Percentiles rank a stretch among this genome's conserved stretches.
These are phyloP conservation scores for Bellardia pandia DNA, from an alignment of 2,888 invertebrate genomes.

Conservation along the genomic window DNA sequence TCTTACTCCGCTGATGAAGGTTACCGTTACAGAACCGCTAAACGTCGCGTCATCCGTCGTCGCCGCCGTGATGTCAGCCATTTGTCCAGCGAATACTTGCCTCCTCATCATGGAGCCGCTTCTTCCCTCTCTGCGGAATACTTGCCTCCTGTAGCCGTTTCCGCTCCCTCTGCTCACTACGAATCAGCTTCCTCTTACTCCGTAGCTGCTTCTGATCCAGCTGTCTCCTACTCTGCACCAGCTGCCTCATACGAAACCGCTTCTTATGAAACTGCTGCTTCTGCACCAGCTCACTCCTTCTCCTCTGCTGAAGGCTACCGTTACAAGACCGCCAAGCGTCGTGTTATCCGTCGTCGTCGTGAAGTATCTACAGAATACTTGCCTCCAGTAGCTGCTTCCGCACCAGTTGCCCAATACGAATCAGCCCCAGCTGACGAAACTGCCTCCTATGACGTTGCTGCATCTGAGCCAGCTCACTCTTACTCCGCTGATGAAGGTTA, in stretches of 20 bases:
- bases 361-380: constrained; percentile 80
- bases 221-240: constrained; percentile 72
- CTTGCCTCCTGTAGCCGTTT: constrained; percentile 73
- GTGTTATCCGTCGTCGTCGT: constrained; percentile 76
- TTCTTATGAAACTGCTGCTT: constrained; percentile 56
- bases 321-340: constrained; percentile 69
- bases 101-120: constrained; percentile 68
- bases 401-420: constrained; percentile 51
- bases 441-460: constrained; percentile 68
- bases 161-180: constrained; percentile 36
- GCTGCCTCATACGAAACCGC: constrained; percentile 73
- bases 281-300: constrained; percentile 65
- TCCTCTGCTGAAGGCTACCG: constrained; percentile 67
- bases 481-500: constrained; percentile 81
- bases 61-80: constrained; percentile 78
- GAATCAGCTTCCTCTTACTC: constrained; percentile 76
- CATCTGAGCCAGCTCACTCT: constrained; percentile 77
- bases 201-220: constrained; percentile 63
- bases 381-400: constrained; percentile 75
- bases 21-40: constrained; percentile 82
- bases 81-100: constrained; percentile 78
- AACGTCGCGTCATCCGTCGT: constrained; percentile 74
- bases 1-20: constrained; percentile 80
- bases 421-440: constrained; percentile 68
- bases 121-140: constrained; percentile 60